Percentiles rank a stretch among this genome's conserved stretches.
Conservation (phyloP, 2,888 invertebrate genomes). For the Trichogramma evanescens region DNA sequence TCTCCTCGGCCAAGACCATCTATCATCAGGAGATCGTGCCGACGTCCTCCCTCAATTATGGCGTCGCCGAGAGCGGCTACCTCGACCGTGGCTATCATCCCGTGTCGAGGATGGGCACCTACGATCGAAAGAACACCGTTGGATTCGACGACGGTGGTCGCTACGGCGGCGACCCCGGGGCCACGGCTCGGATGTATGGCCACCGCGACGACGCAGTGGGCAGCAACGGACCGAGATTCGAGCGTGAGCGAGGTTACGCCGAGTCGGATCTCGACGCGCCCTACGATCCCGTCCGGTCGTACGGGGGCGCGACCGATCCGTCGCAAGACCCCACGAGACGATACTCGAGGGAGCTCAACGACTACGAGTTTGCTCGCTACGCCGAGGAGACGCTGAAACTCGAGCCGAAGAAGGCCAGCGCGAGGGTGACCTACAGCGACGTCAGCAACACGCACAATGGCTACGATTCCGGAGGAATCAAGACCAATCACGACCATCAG, state of each 20-base stretch:
- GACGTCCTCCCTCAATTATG: conserved; percentile 15
- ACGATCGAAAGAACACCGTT: conserved; percentile 33
- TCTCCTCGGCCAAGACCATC: conserved; percentile 20
- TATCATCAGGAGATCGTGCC: conserved; percentile 29
- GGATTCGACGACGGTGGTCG: conserved; percentile 19
- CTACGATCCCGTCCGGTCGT: conserved; percentile 36
- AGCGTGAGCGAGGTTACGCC: conserved; percentile 37
- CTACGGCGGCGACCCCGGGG: conserved; percentile 36
- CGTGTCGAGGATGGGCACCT: conserved; percentile 24
- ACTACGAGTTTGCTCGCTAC: conserved; percentile 42
- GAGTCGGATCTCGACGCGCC: conserved; percentile 43
- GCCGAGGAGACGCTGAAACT: conserved; percentile 42
- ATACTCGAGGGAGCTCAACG: conserved; percentile 41
- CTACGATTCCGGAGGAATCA: conserved; percentile 44
- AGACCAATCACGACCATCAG: conserved; percentile 42
- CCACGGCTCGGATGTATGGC: conserved; percentile 30
- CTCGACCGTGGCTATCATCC: conserved; percentile 21
- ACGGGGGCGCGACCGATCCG: conserved; percentile 23
- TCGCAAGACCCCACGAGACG: conserved; percentile 33
- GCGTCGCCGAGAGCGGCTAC: conserved; percentile 22
- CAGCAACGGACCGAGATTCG: conserved; percentile 29
- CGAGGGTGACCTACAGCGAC: conserved; percentile 35
- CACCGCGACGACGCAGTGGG: background rate
- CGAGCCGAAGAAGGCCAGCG: conserved; percentile 39
- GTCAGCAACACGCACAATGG: conserved; percentile 32